Evolutionary conservation across 1,140 invertebrate genomes (phyloP), one percentile per base, ranked within the genome.

Genomic region (Liolophura sinensis): DNA sequence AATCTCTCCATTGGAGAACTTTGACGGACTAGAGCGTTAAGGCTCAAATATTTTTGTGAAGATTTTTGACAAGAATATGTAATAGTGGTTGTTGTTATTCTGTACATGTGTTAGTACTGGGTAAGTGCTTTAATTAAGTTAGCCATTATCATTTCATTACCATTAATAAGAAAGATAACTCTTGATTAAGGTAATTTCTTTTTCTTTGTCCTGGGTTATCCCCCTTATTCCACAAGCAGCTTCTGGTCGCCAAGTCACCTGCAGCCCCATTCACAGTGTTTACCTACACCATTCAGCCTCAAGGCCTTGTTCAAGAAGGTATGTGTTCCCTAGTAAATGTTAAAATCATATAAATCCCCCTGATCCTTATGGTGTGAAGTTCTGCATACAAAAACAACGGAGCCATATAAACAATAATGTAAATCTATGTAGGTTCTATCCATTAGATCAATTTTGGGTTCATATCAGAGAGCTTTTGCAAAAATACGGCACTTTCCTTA

Each of bases 161-260:
- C 25, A n/a, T n/a, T n/a, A 58, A 58, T 22, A n/a, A 27, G 18
- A 18, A 24, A 18, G 20, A 20, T 31, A 24, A 31, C 20, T 58
- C 18, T 24, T 31, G 16, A 31, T 20, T 9, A 9, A 7, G 4
- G 31, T 54, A 31, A 24, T 58, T 31, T 5, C 56, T 7, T 58
- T n/a, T 4, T 31, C 51, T 7, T 24, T 3, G 12, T n/a, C n/a
- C 24, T 4, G 3, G n/a, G 24, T 20, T 20, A 24, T 54, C 31
- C 9, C 31, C 31, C 31, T 40, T 40, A 40, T 9, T 40, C 31
- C 31, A 40, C 31, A 40, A 65, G 4, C 67, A 80, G 77, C 67
- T 80, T 15, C 67, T 78, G 57, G 72, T 79, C 18, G 78, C 77
- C 55, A 80, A 80, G 56, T 79, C 77, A 16, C 77, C 78, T 18